phyloP scores from a whole-genome alignment of 2,888 invertebrate genomes.

The Calliscelio sp. region DNA sequence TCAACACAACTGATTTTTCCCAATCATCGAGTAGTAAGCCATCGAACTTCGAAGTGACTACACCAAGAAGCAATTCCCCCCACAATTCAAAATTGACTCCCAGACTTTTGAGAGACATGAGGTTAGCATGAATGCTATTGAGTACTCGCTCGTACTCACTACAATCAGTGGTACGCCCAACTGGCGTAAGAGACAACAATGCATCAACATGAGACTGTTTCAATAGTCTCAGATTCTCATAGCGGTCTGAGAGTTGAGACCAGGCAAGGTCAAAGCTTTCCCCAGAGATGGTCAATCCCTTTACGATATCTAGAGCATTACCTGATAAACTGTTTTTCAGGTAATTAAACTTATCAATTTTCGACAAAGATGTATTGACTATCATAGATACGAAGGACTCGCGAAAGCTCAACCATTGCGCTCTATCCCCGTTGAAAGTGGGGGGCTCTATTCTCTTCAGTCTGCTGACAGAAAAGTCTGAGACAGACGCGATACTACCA shows the following conservation, averaged over 20 bases:
- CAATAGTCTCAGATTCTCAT: slow-evolving; percentile 12
- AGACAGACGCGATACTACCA: background rate
- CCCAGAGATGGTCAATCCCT: background rate
- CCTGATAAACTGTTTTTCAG: background rate
- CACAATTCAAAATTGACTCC: background rate
- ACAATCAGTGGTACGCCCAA: slow-evolving; percentile 4
- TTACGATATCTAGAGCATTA: slow-evolving; percentile 2
- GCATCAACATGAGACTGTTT: background rate
- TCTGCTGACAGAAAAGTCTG: background rate
- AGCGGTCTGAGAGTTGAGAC: slow-evolving; percentile 34
- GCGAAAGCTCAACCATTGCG: background rate
- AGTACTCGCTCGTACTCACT: slow-evolving; percentile 3
- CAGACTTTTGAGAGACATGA: background rate
- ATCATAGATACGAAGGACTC: background rate
- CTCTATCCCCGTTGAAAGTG: background rate
- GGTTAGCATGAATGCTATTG: slow-evolving; percentile 1
- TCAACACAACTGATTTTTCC: slow-evolving; percentile 2
- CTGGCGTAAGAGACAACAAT: background rate
- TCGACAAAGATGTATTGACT: background rate
- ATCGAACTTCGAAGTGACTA: slow-evolving; percentile 2
- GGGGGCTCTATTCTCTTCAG: background rate
- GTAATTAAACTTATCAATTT: slow-evolving; percentile 28
- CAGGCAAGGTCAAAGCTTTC: slow-evolving; percentile 29
- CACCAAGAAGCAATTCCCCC: background rate
- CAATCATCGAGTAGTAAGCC: background rate